phyloP scores from a whole-genome alignment of 2,888 invertebrate genomes.

The Mycalesis mineus region DNA sequence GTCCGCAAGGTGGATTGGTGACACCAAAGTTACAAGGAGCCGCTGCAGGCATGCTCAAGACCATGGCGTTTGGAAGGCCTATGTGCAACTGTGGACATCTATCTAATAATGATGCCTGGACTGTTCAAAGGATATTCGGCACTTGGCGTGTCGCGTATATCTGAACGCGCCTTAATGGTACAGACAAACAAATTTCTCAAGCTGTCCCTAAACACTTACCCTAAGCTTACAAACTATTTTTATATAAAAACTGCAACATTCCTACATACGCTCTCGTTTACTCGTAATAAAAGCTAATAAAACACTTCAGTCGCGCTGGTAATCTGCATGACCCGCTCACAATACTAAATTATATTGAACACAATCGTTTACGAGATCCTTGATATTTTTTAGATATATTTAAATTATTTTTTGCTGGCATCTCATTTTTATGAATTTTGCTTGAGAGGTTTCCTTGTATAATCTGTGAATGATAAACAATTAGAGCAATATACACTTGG shows the following conservation, averaged over 20 bases:
- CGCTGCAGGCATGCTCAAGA: too few species aligned
- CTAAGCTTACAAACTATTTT: constrained; percentile 19
- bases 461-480: too few species aligned
- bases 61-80: too few species aligned
- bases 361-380: constrained; percentile 28
- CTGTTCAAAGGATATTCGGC: too few species aligned
- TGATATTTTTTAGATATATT: not conserved
- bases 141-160: not conserved
- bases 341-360: constrained; percentile 28
- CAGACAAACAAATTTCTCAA: constrained; percentile 13
- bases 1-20: too few species aligned
- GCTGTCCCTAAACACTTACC: constrained; percentile 4
- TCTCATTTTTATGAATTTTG: too few species aligned
- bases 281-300: constrained; percentile 54
- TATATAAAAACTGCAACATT: constrained; percentile 53
- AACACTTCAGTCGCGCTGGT: constrained; percentile 58
- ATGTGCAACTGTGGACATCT: too few species aligned
- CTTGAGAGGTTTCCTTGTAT: too few species aligned
- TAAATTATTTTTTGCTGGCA: not conserved
- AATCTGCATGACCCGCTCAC: constrained; percentile 40
- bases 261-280: constrained; percentile 41
- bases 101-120: too few species aligned
- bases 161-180: not conserved
- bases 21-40: too few species aligned
- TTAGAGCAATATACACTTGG: too few species aligned